Evolutionary conservation across 2,797 vertebrate species (phyloP), one percentile per base, ranked within the genome.

Genomic region (Anabas testudineus): DNA sequence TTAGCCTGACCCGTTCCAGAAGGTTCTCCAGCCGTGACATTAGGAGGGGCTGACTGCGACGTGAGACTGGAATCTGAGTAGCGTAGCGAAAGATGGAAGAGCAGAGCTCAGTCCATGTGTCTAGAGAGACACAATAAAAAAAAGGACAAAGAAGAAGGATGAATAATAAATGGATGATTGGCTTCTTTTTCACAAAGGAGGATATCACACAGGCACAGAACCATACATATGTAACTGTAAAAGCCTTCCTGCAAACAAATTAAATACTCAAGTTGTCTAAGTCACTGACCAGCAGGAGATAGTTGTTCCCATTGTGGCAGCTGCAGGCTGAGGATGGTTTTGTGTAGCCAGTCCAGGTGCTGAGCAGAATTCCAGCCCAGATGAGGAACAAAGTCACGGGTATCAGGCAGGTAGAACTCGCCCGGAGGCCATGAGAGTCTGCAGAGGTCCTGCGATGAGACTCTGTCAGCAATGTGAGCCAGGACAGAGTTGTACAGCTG

Each of bases 261-360:
- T 8, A 18, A 2, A 21, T 6, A 47, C 4, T 22, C 2, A 34
- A 46, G 42, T 34, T 16, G 7, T 43, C 13, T 26, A 3, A 5
- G 32, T 62, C 45, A 60, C 89, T 2, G 65, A 99, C 97, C 96
- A 10, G 77, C 90, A 2, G 61, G 22, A 0, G 93, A 88, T 0
- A 92, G 91, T 52, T 92, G 91, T 67, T 95, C 92, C 92, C 97
- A 95, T 68, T 93, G 91, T 0, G 97, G 97, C 41, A 99, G 93
- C 90, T 96, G 95, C 83, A 98, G 94, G 81, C 93, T 94, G 12
- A 98, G 92, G 70, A 99, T 85, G 4, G 94, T 88, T 41, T 94
- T 90, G n/a, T 85, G 95, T 16, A 99, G 87, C 97, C 97, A 99
- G 54, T 91, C 86, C 78, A 97, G 90, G 67, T 99, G 97, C 30